phyloP scores from a whole-genome alignment of 2,797 vertebrate genomes.

The Cyclura pinguis region DNA sequence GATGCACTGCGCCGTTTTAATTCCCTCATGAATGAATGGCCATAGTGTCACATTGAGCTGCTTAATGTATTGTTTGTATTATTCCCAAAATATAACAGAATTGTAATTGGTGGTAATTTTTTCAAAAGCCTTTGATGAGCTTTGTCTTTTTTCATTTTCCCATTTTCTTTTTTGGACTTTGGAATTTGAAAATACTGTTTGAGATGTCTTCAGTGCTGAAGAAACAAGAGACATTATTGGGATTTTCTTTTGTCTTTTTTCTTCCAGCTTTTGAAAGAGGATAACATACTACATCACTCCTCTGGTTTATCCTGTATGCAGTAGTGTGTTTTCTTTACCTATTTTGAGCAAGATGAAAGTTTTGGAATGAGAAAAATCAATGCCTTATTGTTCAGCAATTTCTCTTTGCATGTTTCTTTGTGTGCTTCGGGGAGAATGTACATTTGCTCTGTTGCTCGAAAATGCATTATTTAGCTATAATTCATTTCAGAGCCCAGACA shows the following conservation, averaged over 20 bases:
- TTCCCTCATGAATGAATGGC: no score
- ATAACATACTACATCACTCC: constrained; percentile 36
- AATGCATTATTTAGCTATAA: constrained; percentile 73
- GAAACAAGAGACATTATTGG: constrained; percentile 53
- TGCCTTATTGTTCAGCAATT: constrained; percentile 66
- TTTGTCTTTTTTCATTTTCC: neutral
- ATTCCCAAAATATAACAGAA: neutral
- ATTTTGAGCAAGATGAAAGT: constrained; percentile 58
- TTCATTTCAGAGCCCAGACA: constrained; percentile 65
- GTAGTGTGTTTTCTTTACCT: constrained; percentile 38
- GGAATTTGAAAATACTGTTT: neutral
- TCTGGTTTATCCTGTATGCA: constrained; percentile 53
- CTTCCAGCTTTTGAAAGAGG: constrained; percentile 46
- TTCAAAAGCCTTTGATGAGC: neutral
- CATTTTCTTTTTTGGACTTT: neutral
- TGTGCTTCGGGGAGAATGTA: constrained; percentile 52
- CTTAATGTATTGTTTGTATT: neutral
- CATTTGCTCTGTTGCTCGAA: constrained; percentile 65
- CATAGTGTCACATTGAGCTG: neutral
- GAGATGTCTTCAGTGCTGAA: neutral
- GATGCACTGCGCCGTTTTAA: no score
- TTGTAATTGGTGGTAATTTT: neutral
- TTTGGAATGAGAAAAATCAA: constrained; percentile 71
- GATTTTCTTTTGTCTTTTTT: constrained; percentile 23
- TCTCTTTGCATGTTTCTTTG: constrained; percentile 64